Conservation (phyloP, 2,888 invertebrate species). For the Eupithecia inturbata region DNA sequence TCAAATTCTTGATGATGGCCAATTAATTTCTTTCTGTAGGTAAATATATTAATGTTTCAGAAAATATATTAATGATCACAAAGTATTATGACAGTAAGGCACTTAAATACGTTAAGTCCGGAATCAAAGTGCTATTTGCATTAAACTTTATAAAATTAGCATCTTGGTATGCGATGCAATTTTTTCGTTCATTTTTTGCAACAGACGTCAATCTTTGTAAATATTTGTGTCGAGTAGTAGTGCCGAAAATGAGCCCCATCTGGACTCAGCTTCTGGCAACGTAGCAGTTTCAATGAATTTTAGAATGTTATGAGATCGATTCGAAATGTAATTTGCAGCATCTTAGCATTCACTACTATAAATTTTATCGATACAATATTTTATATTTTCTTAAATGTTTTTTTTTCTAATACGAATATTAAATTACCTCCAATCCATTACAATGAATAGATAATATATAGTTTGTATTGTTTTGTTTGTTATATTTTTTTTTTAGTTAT, state of each 20-base stretch:
- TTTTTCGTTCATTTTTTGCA: not conserved
- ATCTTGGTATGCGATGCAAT: not conserved
- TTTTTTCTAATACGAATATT: too few relatives aligned
- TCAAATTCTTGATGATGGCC: not conserved
- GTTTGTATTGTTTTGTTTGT: too few relatives aligned
- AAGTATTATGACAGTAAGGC: conserved; percentile 12
- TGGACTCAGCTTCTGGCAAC: not conserved
- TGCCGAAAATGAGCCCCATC: not conserved
- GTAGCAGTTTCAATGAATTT: not conserved
- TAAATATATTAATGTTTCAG: too few relatives aligned
- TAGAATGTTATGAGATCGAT: not conserved
- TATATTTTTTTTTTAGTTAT: too few relatives aligned
- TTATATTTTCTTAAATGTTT: too few relatives aligned
- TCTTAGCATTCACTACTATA: too few relatives aligned
- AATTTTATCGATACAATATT: too few relatives aligned
- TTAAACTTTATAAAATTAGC: conserved; percentile 16
- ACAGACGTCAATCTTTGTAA: conserved; percentile 8
- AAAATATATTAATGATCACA: not conserved
- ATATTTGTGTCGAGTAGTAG: not conserved
- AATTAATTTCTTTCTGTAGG: not conserved
- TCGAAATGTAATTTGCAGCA: not conserved
- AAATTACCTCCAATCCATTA: too few relatives aligned
- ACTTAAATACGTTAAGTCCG: conserved; percentile 2
- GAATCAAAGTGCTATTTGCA: conserved; percentile 19
- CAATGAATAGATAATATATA: too few relatives aligned